A percentile compares a stretch with the other conserved stretches of the same genome.
Evolutionary conservation across 2,888 invertebrate species (phyloP).

Genomic region (Hirtodrosophila cameraria): DNA sequence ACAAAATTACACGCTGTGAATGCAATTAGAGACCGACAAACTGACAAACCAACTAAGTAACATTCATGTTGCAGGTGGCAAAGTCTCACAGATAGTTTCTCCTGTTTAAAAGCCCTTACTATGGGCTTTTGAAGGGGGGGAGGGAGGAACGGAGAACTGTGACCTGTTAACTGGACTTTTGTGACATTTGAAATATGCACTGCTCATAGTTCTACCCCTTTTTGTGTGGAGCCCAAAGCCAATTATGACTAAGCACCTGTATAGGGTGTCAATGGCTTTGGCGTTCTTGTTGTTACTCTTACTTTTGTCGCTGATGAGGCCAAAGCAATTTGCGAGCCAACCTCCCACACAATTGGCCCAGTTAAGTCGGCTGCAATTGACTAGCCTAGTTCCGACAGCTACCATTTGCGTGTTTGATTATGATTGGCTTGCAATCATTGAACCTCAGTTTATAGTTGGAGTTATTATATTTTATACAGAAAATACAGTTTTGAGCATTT

Average conservation of each 20-base stretch:
- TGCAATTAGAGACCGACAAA: conserved; percentile 53
- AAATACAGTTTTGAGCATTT: too few relatives aligned
- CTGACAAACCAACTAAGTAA: conserved; percentile 5
- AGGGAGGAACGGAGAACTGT: background rate
- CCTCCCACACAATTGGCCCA: conserved; percentile 22
- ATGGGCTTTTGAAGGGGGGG: too few relatives aligned
- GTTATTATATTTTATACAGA: too few relatives aligned
- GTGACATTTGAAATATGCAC: conserved; percentile 42
- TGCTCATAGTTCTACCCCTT: background rate
- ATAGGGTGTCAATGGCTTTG: conserved; percentile 3
- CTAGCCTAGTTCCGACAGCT: conserved; percentile 5
- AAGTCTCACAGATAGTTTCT: too few relatives aligned
- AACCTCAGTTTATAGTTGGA: background rate
- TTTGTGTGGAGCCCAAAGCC: conserved; percentile 33
- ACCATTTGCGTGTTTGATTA: conserved; percentile 55
- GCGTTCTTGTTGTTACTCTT: background rate
- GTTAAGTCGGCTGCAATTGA: conserved; percentile 19
- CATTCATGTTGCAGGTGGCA: conserved; percentile 6
- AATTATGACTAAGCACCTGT: conserved; percentile 54
- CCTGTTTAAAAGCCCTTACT: too few relatives aligned
- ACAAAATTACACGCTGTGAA: conserved; percentile 45
- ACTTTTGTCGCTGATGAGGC: background rate
- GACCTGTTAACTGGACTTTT: conserved; percentile 20
- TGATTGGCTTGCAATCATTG: conserved; percentile 47
- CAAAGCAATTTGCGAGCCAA: conserved; percentile 33